Evolutionary conservation across 1,140 invertebrate genomes (phyloP), one percentile per base, ranked within the genome.

Genomic region (Protaetia brevitarsis): DNA sequence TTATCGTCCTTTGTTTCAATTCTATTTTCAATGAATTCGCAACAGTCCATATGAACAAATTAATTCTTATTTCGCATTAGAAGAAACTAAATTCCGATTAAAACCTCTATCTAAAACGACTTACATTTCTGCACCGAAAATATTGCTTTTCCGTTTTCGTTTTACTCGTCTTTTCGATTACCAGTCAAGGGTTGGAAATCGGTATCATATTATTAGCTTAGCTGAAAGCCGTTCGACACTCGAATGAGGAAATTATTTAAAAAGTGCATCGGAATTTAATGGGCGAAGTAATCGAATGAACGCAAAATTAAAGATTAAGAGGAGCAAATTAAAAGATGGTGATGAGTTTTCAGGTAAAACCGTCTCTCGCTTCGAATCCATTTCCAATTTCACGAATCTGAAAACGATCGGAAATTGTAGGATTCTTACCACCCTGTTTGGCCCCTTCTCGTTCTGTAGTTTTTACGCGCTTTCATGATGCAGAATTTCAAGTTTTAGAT

Each of bases 251-350:
- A 51, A 51, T 51, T 51, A 51, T 51, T 51, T 51, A 51, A 51
- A 51, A 51, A 51, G 41, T 51, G 41, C 19, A 51, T 51, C 41
- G 26, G 19, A 23, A 51, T 51, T 51, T 51, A 51, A 51, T 51
- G 3, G 31, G 19, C 41, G 19, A 51, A 23, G 19, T 51, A 51
- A 51, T 51, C 41, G 16, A 51, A 51, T 51, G 16, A 51, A 51
- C 41, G 41, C 19, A 51, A 51, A 59, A 59, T 59, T 59, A 59
- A 59, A 59, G 29, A 59, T 28, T 59, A 59, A 59, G 57, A 59
- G 57, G 57, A 59, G 30, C 57, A 59, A 59, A 59, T 59, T 59
- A 59, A 59, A 59, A 59, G 57, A 59, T 59, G 57, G 57, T 59
- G 57, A 59, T 59, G 57, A 59, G 29, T 59, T 59, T 29, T 23